These are phyloP conservation scores for Himalopsyche japonica DNA, from an alignment of 2,888 invertebrate genomes.

Conservation along the genomic window DNA sequence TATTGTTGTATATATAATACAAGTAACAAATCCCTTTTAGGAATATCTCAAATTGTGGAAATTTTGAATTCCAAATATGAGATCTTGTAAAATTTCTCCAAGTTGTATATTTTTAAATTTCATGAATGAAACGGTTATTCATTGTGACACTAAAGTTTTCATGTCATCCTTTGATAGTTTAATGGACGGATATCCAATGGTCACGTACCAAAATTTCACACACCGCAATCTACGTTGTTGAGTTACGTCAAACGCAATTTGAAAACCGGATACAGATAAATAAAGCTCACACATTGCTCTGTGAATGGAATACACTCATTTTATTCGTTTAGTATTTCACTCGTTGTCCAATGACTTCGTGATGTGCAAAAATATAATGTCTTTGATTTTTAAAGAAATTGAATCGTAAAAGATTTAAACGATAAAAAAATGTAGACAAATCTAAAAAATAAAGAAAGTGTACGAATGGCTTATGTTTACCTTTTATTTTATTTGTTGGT, in stretches of 20 bases:
- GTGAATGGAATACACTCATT: background rate
- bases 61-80: background rate
- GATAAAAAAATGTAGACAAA: too few species aligned
- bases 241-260: background rate
- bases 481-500: too few species aligned
- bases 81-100: background rate
- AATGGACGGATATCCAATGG: background rate
- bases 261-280: background rate
- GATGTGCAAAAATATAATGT: background rate
- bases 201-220: background rate
- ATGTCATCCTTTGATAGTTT: background rate
- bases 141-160: background rate
- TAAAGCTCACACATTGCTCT: background rate
- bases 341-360: background rate
- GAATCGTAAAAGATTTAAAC: too few species aligned
- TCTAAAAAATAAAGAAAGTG: background rate
- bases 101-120: background rate
- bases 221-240: background rate
- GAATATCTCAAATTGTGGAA: background rate
- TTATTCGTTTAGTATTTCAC: background rate
- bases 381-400: too few species aligned
- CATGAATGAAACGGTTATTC: background rate
- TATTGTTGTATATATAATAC: too few species aligned
- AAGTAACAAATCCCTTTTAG: too few species aligned
- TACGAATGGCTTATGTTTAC: background rate